phyloP scores from a whole-genome alignment of 2,113 vertebrate species.

The Anser brachyrhynchus region DNA sequence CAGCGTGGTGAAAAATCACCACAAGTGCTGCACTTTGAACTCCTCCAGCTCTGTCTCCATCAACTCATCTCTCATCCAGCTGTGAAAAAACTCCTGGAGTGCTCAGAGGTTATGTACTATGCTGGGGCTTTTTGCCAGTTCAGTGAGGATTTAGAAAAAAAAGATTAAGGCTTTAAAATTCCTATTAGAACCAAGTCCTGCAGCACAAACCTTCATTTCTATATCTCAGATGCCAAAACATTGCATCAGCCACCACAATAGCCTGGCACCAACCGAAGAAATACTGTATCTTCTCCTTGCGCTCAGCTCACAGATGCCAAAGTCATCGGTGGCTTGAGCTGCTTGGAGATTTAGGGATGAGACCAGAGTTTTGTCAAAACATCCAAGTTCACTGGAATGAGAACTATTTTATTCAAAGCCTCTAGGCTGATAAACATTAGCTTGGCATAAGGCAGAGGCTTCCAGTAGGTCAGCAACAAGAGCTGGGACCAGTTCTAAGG shows the following conservation, averaged over 20 bases:
- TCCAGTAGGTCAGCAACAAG: neutral
- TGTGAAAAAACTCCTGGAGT: neutral
- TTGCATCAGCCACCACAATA: conserved; percentile 31
- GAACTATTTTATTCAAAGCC: conserved; percentile 17
- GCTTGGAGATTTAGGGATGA: neutral
- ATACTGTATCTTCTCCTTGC: neutral
- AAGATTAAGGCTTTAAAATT: neutral
- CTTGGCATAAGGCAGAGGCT: neutral
- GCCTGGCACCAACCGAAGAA: conserved; percentile 2
- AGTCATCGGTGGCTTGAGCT: neutral
- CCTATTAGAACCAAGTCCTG: neutral
- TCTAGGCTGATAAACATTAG: conserved; percentile 5
- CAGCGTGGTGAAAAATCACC: neutral
- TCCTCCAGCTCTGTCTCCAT: conserved; percentile 7
- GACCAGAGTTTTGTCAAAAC: conserved; percentile 8
- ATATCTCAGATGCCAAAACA: neutral
- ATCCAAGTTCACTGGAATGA: neutral
- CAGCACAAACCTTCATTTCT: neutral
- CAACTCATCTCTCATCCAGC: conserved; percentile 48
- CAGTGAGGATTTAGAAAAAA: neutral
- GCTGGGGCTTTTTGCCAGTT: neutral
- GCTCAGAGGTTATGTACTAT: conserved; percentile 36
- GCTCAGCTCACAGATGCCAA: conserved; percentile 9
- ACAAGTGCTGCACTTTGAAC: neutral
- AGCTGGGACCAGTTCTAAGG: neutral